phyloP scores from a whole-genome alignment of 2,113 vertebrate genomes.

The Rhinopomastus cyanomelas region DNA sequence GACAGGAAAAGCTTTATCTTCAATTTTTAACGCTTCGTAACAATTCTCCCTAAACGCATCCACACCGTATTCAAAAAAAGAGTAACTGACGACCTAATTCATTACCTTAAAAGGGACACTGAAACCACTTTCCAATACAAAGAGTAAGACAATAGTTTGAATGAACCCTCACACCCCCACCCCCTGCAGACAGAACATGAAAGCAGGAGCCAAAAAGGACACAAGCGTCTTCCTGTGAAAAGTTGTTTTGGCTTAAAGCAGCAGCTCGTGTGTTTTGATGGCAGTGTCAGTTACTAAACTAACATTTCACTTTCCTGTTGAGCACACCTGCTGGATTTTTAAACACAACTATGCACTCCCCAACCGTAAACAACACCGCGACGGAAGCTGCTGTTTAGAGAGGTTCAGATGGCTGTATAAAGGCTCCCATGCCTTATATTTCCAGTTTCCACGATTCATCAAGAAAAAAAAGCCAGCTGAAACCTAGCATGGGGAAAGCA shows the following conservation, averaged over 20 bases:
- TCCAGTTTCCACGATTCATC: not conserved
- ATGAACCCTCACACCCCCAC: not conserved
- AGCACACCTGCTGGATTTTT: constrained; percentile 17
- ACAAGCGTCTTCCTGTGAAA: not conserved
- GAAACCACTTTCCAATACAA: not conserved
- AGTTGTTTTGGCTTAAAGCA: not conserved
- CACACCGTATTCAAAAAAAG: not conserved
- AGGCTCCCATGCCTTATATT: not conserved
- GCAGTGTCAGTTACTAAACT: constrained; percentile 10
- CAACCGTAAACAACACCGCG: not conserved
- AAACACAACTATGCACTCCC: not conserved
- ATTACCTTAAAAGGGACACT: not conserved
- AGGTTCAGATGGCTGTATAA: not conserved
- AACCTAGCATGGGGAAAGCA: accelerated
- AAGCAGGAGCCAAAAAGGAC: not conserved
- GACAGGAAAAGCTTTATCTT: not conserved
- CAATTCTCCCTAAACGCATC: too few relatives aligned
- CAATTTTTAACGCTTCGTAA: too few relatives aligned
- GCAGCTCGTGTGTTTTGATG: not conserved
- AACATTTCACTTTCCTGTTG: constrained; percentile 18
- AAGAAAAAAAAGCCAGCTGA: not conserved
- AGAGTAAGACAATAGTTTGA: not conserved
- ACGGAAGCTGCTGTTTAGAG: not conserved
- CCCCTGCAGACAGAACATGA: not conserved
- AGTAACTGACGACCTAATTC: not conserved